Base-by-base conservation (phyloP, 2,797 vertebrate species). In the Iguana delicatissima region DNA sequence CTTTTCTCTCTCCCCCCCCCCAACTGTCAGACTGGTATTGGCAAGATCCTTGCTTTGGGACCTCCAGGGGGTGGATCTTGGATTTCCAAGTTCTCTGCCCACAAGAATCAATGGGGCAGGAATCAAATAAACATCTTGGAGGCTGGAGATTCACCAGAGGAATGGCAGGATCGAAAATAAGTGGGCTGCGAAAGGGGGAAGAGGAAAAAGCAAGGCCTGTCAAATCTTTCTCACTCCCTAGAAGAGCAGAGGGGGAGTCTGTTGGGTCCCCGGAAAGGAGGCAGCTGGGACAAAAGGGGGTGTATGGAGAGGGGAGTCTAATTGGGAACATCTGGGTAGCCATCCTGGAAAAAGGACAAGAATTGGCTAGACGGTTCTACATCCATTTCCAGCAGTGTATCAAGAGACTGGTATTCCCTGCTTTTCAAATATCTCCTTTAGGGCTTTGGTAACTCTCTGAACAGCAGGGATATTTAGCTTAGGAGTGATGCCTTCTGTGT, bases 91-190 rank as follows among this genome's bases (percentile, higher is more conserved):
- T 14, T 46, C 64, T 32, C 76, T 85, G 84, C 84, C 84, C 84
- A 38, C 77, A 81, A 83, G 87, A 89, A 62, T 69, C 55, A 18
- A 67, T n/a, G 52, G 89, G 89, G 76, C 76, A 81, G 77, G 89
- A n/a, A 35, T 22, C 35, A 38, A 29, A 50, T 20, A 12, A 22
- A 80, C 74, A 22, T 50, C 38, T 29, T 26, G 32, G 26, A 29
- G 73, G 79, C 59, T 85, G 26, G 82, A 85, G 29, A n/a, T 38
- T 85, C 82, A 89, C 55, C 72, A 52, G 57, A 52, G 83, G 89
- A 85, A 80, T 29, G 74, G 50, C 46, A 55, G 46, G 76, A 18
- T 62, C 20, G 38, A 38, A n/a, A 59, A 74, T 13, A 35, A 57
- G 64, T 20, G 18, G 67, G 67, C 67, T 69, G 7, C 9, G 74